Percentiles rank a stretch among this genome's conserved stretches.
Conservation (phyloP, 2,888 invertebrate genomes). For the Caenorhabditis virilis region DNA sequence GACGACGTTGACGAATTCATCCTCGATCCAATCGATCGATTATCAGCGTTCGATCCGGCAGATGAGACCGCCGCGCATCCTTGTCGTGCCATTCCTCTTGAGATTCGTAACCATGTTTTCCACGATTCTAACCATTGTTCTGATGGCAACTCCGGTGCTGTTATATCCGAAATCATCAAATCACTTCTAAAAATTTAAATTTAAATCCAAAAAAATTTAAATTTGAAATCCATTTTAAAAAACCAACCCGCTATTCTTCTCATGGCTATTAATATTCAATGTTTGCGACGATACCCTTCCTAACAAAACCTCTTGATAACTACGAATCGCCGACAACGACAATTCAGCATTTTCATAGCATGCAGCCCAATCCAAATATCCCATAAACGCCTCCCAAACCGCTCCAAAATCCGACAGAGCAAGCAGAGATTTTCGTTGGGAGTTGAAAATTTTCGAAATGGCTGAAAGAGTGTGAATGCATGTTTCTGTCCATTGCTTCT, state of each 20-base stretch:
- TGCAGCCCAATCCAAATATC: constrained; percentile 91
- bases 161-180: constrained; percentile 14
- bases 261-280: constrained; percentile 51
- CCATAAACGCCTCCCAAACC: constrained; percentile 89
- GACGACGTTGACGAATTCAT: constrained; percentile 31
- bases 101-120: constrained; percentile 51
- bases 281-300: constrained; percentile 53
- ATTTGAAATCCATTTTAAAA: no score
- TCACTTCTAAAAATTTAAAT: constrained; percentile 15
- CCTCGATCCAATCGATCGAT: constrained; percentile 15
- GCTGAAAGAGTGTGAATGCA: constrained; percentile 69
- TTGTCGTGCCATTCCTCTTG: constrained; percentile 40
- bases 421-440: constrained; percentile 55
- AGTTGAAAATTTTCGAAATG: constrained; percentile 64
- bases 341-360: constrained; percentile 84
- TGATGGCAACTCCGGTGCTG: constrained; percentile 53
- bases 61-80: constrained; percentile 27
- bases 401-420: constrained; percentile 83
- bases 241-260: constrained; percentile 21
- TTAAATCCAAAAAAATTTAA: no score
- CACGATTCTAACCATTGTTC: constrained; percentile 64
- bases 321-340: constrained; percentile 91
- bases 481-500: constrained; percentile 65
- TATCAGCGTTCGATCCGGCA: constrained; percentile 10
- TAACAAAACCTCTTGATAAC: constrained; percentile 81